A percentile compares a stretch with the other conserved stretches of the same genome.
phyloP scores from a whole-genome alignment of 1,140 invertebrate species.

The Drosophila saltans region DNA sequence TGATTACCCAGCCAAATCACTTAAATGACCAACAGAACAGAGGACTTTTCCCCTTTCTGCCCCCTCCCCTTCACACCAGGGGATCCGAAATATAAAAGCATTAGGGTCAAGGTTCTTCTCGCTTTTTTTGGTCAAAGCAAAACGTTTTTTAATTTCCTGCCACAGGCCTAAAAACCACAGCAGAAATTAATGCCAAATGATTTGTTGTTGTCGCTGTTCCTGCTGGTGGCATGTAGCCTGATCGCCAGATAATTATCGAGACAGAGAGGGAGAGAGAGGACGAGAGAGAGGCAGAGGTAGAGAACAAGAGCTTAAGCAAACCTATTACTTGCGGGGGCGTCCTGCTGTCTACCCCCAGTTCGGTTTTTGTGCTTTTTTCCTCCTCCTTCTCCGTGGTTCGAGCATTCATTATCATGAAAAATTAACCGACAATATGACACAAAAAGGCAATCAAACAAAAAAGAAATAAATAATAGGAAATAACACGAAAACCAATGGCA shows the following conservation, averaged over 20 bases:
- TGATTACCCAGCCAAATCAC: constrained; percentile 38
- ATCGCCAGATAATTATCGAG: constrained; percentile 41
- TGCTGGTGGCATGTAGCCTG: constrained; percentile 22
- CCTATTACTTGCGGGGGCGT: constrained; percentile 17
- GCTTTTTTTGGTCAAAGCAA: constrained; percentile 41
- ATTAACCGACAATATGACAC: constrained; percentile 33
- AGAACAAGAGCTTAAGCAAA: background rate
- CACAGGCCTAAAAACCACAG: constrained; percentile 1
- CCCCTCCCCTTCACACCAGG: background rate
- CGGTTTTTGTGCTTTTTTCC: too few relatives aligned
- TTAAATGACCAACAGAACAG: constrained; percentile 33
- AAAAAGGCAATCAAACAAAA: constrained; percentile 26
- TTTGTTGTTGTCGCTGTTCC: constrained; percentile 30
- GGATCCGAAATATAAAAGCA: constrained; percentile 11
- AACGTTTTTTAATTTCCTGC: constrained; percentile 62
- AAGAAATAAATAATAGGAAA: background rate
- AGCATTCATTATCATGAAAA: constrained; percentile 69
- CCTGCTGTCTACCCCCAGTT: constrained; percentile 25
- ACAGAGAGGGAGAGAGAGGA: background rate
- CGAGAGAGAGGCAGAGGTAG: too few relatives aligned
- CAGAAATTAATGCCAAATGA: constrained; percentile 57
- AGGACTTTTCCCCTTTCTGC: background rate
- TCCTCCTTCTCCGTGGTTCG: constrained; percentile 4
- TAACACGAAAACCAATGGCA: constrained; percentile 33
- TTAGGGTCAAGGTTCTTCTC: constrained; percentile 47